Percentiles rank a stretch among this genome's conserved stretches.
Evolutionary conservation across 2,797 vertebrate genomes (phyloP).

Genomic region (Sebastes steindachneri): DNA sequence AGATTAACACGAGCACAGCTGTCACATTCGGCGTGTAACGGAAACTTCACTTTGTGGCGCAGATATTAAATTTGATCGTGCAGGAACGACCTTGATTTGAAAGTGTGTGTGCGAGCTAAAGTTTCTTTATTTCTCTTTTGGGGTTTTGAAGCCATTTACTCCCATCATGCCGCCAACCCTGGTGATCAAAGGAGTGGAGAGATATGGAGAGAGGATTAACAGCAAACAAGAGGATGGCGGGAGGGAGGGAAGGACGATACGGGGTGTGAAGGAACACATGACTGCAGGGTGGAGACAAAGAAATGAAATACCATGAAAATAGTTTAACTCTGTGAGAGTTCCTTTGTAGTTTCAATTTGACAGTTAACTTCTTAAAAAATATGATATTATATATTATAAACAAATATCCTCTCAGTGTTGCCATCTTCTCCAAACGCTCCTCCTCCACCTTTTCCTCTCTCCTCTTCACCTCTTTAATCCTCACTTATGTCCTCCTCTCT

Average conservation of each 20-base stretch:
- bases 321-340: neutral
- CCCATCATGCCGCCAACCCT: slow-evolving; percentile 31
- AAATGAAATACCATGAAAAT: slow-evolving; percentile 18
- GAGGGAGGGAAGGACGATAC: slow-evolving; percentile 20
- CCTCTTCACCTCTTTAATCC: slow-evolving; percentile 32
- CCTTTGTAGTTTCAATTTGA: slow-evolving; percentile 26
- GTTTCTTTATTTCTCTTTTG: slow-evolving; percentile 33
- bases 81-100: slow-evolving; percentile 30
- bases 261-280: slow-evolving; percentile 30
- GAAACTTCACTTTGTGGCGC: slow-evolving; percentile 1
- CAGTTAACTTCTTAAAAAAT: neutral
- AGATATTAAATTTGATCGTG: slow-evolving; percentile 8
- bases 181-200: slow-evolving; percentile 51
- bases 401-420: slow-evolving; percentile 4
- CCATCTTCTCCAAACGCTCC: neutral
- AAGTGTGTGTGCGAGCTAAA: slow-evolving; percentile 14
- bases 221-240: slow-evolving; percentile 56
- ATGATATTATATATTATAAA: neutral
- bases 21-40: neutral
- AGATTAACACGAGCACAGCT: slow-evolving; percentile 17
- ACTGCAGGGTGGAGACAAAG: slow-evolving; percentile 27
- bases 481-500: neutral
- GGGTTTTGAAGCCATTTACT: slow-evolving; percentile 52
- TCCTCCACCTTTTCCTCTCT: neutral
- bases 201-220: slow-evolving; percentile 60